Base-by-base conservation (phyloP, 2,113 vertebrate species). In the Xyrauchen texanus region DNA sequence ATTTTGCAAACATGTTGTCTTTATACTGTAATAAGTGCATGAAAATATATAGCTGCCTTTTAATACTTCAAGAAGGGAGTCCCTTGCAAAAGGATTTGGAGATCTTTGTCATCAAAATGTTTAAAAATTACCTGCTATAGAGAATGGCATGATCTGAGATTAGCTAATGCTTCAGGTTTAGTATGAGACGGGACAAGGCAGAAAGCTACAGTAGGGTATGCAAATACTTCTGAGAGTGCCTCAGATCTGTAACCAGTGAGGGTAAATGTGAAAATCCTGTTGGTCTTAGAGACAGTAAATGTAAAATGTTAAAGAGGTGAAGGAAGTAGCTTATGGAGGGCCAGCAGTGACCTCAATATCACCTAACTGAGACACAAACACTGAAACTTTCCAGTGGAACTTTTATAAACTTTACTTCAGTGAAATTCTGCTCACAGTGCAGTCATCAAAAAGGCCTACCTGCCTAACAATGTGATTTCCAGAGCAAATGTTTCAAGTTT, bases 401-500 rank as follows among this genome's bases (percentile, higher is more conserved):
- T 15, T 58, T n/a, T 7, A 7, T 58, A 12, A 58, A 71, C 82
- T 87, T 87, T 61, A 81, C 83, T 86, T 86, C 86, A 88, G 83
- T 75, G 75, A 53, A 85, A 76, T 44, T 81, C 63, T 46, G 83
- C 90, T 89, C 85, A 87, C 11, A 74, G 74, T 13, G 46, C 55
- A 58, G 82, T 82, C 63, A 70, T 64, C 52, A 63, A 67, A 77
- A 58, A 45, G 11, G 57, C 53, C 66, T 82, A 77, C 66, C 84
- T 80, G 82, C 72, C 84, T 81, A 85, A 87, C 87, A 76, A 83
- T 81, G 80, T 53, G 70, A 79, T 82, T 85, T 84, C 82, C 79
- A 76, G 62, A 74, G 57, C 81, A 83, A 82, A 80, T 65, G 77
- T 88, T 82, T 83, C 73, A 83, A 79, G 79, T 76, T 65, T 74